Conservation (phyloP, 2,888 invertebrate species). For the Cremastobaeus sp. region DNA sequence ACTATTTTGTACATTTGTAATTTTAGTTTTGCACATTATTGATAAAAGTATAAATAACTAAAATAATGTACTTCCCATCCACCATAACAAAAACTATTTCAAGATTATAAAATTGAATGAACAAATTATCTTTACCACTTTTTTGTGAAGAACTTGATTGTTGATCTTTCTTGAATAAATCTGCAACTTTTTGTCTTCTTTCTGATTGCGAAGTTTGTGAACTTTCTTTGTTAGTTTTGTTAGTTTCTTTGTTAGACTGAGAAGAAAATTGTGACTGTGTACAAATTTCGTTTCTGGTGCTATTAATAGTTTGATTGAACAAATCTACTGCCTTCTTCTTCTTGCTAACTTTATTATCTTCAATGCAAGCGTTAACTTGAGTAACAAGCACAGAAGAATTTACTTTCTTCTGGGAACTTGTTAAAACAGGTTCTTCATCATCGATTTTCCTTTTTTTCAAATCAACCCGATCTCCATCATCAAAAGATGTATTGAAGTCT, state of each 20-base stretch:
- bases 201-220: constrained; percentile 4
- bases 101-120: not conserved
- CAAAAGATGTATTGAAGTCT: constrained; percentile 19
- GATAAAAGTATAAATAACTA: too few relatives aligned
- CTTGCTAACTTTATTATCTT: constrained; percentile 13
- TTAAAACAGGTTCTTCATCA: constrained; percentile 14
- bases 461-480: constrained; percentile 28
- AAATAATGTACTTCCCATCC: too few relatives aligned
- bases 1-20: too few relatives aligned
- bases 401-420: too few relatives aligned
- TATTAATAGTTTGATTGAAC: constrained; percentile 10
- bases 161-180: constrained; percentile 27
- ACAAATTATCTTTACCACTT: constrained; percentile 9
- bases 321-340: constrained; percentile 36
- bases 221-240: too few relatives aligned
- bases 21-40: too few relatives aligned
- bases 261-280: not conserved
- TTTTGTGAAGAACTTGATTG: not conserved
- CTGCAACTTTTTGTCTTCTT: constrained; percentile 34
- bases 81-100: too few relatives aligned
- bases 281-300: not conserved
- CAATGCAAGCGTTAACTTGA: not conserved
- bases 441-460: constrained; percentile 43
- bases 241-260: too few relatives aligned
- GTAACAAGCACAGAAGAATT: not conserved